Conservation (phyloP, 2,797 vertebrate genomes). For the Scomberomorus guttatus region DNA sequence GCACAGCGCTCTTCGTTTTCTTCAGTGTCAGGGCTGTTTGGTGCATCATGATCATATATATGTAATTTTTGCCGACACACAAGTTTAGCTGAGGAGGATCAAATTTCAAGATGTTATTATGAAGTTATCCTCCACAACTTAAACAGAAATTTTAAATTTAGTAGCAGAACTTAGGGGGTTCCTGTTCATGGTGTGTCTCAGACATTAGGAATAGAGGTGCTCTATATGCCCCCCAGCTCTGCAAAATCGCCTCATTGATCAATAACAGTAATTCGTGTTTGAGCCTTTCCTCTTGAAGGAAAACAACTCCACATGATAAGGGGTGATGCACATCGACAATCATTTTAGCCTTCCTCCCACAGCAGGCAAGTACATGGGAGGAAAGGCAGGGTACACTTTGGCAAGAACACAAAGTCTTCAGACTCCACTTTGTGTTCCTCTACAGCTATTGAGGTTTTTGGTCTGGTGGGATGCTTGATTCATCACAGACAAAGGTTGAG, state of each 20-base stretch:
- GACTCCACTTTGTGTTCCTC: constrained; percentile 20
- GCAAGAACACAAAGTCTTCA: constrained; percentile 27
- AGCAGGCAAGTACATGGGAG: constrained; percentile 9
- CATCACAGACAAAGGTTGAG: constrained; percentile 19
- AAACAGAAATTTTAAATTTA: background rate
- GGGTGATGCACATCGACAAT: constrained; percentile 23
- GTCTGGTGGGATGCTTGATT: constrained; percentile 36
- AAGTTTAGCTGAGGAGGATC: background rate
- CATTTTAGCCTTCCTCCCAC: constrained; percentile 49
- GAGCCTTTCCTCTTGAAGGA: background rate
- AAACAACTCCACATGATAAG: constrained; percentile 6
- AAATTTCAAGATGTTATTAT: background rate
- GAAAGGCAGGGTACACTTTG: constrained; percentile 22
- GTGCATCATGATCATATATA: no score
- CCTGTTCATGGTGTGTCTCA: background rate
- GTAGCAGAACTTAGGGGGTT: background rate
- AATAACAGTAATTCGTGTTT: background rate
- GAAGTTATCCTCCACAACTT: background rate
- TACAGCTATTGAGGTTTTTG: constrained; percentile 12
- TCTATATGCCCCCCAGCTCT: background rate
- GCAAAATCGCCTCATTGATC: background rate
- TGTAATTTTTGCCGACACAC: background rate
- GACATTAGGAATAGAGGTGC: no score
- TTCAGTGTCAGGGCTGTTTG: no score
- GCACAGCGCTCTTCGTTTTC: no score